Base-by-base conservation (phyloP, 2,113 vertebrate genomes). In the Sceloporus tristichus region DNA sequence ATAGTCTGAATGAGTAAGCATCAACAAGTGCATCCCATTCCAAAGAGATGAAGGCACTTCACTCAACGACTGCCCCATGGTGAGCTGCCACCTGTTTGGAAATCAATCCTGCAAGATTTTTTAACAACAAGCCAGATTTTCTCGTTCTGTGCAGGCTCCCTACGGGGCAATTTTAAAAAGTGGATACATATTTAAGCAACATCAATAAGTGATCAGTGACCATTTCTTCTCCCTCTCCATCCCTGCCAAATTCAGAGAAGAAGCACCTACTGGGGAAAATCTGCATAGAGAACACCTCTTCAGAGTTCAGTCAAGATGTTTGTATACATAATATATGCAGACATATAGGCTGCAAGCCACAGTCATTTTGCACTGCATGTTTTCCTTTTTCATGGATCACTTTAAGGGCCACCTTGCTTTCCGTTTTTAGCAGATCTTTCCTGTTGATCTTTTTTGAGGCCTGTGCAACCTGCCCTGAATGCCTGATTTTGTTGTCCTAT, bases 351-450 rank as follows among this genome's bases (percentile, higher is more conserved):
- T 40, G 14, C n/a, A 48, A 23, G 10, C 80, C 42, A 40, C 81
- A 29, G 27, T 27, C 27, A 27, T 70, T 70, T 66, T 16, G 18
- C 9, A 27, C 16, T 29, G 40, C 14, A 62, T 18, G 18, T 18
- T 70, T 70, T 70, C 21, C 27, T 7, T 71, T 11, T 71, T 9
- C 27, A 71, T 27, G 25, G 25, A 9, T 29, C 18, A 27, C 18
- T 70, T 23, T 23, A 25, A 29, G 25, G n/a, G 11, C 68, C 25
- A 70, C 25, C 27, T n/a, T 62, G 54, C 29, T 87, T 62, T 34
- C 73, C 9, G 16, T 74, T 87, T 75, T 14, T 59, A 81, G 79
- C 54, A 65, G 74, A 66, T 40, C 54, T 38, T 88, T 77, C 56
- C 73, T 75, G 40, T 68, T 83, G 19, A 76, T 87, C 70, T 75